Percentiles rank a stretch among this genome's conserved stretches.
phyloP scores from a whole-genome alignment of 2,113 vertebrate genomes.

The Glaucomys volans region DNA sequence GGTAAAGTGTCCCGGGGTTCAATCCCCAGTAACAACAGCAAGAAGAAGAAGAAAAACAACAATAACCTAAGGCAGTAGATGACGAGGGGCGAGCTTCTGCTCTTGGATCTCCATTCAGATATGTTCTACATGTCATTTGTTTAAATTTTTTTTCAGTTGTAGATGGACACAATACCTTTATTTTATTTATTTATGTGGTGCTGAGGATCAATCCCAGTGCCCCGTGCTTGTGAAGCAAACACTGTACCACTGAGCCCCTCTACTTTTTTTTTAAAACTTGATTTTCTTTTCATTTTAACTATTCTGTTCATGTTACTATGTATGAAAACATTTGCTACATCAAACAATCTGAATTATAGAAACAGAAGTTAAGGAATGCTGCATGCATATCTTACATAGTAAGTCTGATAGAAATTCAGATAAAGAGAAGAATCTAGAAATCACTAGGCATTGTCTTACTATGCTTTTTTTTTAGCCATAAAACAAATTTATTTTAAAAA shows the following conservation, averaged over 20 bases:
- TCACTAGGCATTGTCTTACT: neutral
- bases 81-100: neutral
- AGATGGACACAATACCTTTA: too few relatives aligned
- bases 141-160: too few relatives aligned
- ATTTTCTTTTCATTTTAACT: slow-evolving; percentile 7
- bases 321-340: neutral
- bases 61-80: neutral
- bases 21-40: too few relatives aligned
- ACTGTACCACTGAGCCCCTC: too few relatives aligned
- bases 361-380: neutral
- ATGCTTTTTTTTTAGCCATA: too few relatives aligned
- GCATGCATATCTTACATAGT: neutral
- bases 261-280: neutral
- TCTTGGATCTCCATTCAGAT: neutral
- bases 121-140: neutral
- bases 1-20: too few relatives aligned
- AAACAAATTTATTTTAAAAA: too few relatives aligned
- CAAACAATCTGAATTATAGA: slow-evolving; percentile 2
- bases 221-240: too few relatives aligned
- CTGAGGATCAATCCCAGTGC: too few relatives aligned
- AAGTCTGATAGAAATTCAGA: neutral
- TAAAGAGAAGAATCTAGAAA: neutral
- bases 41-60: neutral
- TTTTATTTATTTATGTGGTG: too few relatives aligned
- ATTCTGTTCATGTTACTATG: neutral